Evolutionary conservation across 2,888 invertebrate genomes (phyloP).

Genomic region (Pseudoips prasinana): DNA sequence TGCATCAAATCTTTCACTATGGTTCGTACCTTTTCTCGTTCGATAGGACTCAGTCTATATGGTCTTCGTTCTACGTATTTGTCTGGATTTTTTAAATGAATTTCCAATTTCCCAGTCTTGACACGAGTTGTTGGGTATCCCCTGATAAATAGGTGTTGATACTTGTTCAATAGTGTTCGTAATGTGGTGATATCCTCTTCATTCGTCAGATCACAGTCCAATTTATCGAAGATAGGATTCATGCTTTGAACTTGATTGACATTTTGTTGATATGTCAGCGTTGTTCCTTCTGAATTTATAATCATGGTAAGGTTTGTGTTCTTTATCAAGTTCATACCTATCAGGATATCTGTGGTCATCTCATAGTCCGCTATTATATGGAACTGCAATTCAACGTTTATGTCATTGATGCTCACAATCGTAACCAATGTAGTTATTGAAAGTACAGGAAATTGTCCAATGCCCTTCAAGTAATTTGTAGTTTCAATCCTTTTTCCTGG

Average conservation of each 20-base stretch:
- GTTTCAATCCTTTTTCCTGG: slow-evolving; percentile 21
- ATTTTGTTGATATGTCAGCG: slow-evolving; percentile 9
- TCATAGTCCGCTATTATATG: slow-evolving; percentile 25
- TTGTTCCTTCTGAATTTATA: slow-evolving; percentile 16
- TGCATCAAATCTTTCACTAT: slow-evolving; percentile 30
- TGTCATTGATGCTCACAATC: slow-evolving; percentile 13
- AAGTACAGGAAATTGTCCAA: slow-evolving; percentile 26
- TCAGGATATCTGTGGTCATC: slow-evolving; percentile 15
- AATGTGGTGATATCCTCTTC: slow-evolving; percentile 14
- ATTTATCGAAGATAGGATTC: background rate
- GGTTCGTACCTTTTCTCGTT: slow-evolving; percentile 29
- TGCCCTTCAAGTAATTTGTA: slow-evolving; percentile 25
- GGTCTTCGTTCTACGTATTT: slow-evolving; percentile 34
- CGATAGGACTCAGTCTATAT: slow-evolving; percentile 29
- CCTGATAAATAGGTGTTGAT: slow-evolving; percentile 23
- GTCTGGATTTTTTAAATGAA: slow-evolving; percentile 22
- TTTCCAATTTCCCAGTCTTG: slow-evolving; percentile 28
- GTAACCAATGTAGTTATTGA: slow-evolving; percentile 9
- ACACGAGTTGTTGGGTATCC: slow-evolving; percentile 32
- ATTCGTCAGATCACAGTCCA: background rate
- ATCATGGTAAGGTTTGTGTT: slow-evolving; percentile 20
- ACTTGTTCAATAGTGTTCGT: slow-evolving; percentile 11
- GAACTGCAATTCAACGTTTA: slow-evolving; percentile 25
- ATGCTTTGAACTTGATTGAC: slow-evolving; percentile 13
- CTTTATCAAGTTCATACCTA: slow-evolving; percentile 22